Evolutionary conservation across 1,140 invertebrate species (phyloP).

Genomic region (Pogonognathellus flavescens): DNA sequence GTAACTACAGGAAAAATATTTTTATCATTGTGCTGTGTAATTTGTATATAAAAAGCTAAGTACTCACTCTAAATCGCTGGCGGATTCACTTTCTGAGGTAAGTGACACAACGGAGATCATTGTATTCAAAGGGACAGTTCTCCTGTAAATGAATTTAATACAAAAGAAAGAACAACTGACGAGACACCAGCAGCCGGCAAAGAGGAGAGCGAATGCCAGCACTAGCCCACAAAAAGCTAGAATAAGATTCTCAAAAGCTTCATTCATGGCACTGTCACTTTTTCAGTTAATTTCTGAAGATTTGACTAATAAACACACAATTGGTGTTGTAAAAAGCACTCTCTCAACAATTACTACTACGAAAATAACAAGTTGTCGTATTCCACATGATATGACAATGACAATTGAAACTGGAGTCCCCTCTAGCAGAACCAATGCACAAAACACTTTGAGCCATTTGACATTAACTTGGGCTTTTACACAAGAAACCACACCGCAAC

Average conservation of each 20-base stretch:
- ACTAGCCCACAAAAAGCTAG: constrained; percentile 49
- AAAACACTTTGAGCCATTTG: too few relatives aligned
- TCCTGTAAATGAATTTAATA: constrained; percentile 43
- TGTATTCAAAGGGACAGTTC: constrained; percentile 33
- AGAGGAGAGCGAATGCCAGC: constrained; percentile 36
- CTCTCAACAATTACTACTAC: neutral
- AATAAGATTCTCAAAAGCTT: constrained; percentile 36
- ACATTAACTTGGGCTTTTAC: too few relatives aligned
- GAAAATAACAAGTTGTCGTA: neutral
- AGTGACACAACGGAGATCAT: constrained; percentile 42
- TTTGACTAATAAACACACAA: neutral
- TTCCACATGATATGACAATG: neutral
- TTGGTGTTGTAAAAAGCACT: neutral
- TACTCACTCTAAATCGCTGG: constrained; percentile 46
- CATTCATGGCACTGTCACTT: constrained; percentile 46
- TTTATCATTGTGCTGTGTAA: too few relatives aligned
- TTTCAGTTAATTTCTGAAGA: constrained; percentile 17
- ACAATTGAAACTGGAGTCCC: neutral
- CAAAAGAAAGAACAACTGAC: constrained; percentile 53
- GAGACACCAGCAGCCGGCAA: constrained; percentile 49
- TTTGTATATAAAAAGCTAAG: neutral
- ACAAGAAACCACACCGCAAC: too few relatives aligned
- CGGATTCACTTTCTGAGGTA: constrained; percentile 22
- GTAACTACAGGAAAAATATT: too few relatives aligned
- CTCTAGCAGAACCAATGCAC: too few relatives aligned